Evolutionary conservation across 2,113 vertebrate genomes (phyloP).

Genomic region (human (Homo sapiens)): DNA sequence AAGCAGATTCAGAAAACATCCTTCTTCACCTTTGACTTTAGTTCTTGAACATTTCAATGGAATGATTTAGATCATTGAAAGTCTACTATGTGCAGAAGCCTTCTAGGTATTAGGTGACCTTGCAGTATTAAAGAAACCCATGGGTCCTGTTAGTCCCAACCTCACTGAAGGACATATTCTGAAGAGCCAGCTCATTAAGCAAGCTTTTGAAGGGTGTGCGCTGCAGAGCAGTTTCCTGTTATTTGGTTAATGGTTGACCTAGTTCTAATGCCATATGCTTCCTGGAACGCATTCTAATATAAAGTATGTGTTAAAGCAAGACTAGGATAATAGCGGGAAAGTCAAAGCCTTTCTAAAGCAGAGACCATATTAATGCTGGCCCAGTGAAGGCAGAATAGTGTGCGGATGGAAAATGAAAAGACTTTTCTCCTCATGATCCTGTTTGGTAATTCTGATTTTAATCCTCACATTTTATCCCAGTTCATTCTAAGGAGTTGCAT

Average conservation of each 20-base stretch:
- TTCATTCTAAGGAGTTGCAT: neutral
- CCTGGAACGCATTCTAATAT: conserved; percentile 89
- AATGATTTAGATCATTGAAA: conserved; percentile 60
- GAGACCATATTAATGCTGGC: conserved; percentile 65
- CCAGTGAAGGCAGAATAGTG: conserved; percentile 6
- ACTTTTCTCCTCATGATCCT: conserved; percentile 57
- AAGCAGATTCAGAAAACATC: conserved; percentile 53
- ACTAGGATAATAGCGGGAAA: conserved; percentile 81
- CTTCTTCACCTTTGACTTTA: conserved; percentile 66
- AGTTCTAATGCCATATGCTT: conserved; percentile 94
- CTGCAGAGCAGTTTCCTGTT: conserved; percentile 88
- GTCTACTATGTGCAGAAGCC: conserved; percentile 52
- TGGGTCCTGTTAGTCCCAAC: conserved; percentile 82
- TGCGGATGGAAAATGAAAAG: conserved; percentile 62
- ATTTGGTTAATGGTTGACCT: conserved; percentile 96
- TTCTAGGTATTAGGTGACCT: conserved; percentile 69
- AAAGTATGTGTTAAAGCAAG: conserved; percentile 86
- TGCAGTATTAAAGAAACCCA: conserved; percentile 78
- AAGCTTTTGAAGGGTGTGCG: conserved; percentile 87
- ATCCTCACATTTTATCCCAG: conserved; percentile 40
- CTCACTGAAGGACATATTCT: conserved; percentile 88
- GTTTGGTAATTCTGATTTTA: conserved; percentile 65
- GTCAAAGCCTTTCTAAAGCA: conserved; percentile 76
- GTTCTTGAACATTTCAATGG: conserved; percentile 43
- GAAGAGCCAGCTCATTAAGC: conserved; percentile 87